These are phyloP conservation scores for Latrodectus geometricus DNA, from an alignment of 1,140 invertebrate species.

Conservation along the genomic window DNA sequence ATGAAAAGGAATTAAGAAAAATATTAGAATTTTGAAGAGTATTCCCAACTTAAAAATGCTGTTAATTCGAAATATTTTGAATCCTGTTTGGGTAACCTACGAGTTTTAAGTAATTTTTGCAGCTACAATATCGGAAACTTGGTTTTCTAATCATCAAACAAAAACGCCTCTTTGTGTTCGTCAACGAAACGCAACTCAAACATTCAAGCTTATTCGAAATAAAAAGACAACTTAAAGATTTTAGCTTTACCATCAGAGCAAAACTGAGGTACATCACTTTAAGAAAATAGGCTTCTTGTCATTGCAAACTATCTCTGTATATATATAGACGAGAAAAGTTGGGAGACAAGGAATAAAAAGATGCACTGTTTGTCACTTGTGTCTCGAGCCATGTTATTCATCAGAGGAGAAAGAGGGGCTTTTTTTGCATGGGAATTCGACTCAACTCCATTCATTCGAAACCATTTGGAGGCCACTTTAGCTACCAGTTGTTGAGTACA, in stretches of 20 bases:
- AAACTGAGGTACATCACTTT: not conserved
- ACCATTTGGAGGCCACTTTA: constrained; percentile 2
- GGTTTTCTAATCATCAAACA: too few species aligned
- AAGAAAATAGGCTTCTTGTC: not conserved
- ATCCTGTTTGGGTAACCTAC: too few species aligned
- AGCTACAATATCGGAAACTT: too few species aligned
- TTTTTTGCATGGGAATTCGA: not conserved
- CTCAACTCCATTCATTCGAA: not conserved
- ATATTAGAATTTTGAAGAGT: too few species aligned
- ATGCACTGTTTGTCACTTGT: not conserved
- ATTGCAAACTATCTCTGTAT: not conserved
- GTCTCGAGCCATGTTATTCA: constrained; percentile 1
- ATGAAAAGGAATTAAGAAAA: too few species aligned
- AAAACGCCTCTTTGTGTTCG: too few species aligned
- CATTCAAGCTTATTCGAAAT: too few species aligned
- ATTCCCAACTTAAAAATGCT: too few species aligned
- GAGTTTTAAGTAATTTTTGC: too few species aligned
- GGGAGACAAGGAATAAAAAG: not conserved
- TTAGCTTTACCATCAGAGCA: not conserved
- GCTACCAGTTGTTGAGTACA: constrained; percentile 7
- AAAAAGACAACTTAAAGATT: not conserved
- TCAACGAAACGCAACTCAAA: too few species aligned
- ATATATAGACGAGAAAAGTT: not conserved
- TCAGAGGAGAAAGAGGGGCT: not conserved
- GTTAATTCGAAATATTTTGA: too few species aligned